These are phyloP conservation scores for Papilio helenus DNA, from an alignment of 1,140 invertebrate species.

Conservation along the genomic window DNA sequence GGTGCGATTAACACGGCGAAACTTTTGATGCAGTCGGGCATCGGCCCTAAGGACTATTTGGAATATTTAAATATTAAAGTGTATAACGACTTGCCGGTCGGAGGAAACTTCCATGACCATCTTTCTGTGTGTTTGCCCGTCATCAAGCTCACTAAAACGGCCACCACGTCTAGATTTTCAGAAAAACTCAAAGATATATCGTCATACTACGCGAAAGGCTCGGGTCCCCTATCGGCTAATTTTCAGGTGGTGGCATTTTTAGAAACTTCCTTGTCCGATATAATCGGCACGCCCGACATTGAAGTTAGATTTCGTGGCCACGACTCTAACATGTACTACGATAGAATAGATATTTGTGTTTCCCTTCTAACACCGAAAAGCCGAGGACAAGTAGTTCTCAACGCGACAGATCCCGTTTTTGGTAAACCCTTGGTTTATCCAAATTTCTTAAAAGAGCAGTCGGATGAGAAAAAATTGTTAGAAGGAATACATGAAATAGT, in stretches of 20 bases:
- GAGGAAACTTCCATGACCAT: slow-evolving; percentile 89
- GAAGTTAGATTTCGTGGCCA: slow-evolving; percentile 84
- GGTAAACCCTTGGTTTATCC: slow-evolving; percentile 90
- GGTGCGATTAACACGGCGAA: slow-evolving; percentile 84
- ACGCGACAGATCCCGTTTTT: slow-evolving; percentile 87
- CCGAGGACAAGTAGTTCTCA: slow-evolving; percentile 86
- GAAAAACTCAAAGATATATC: slow-evolving; percentile 82
- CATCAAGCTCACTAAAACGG: slow-evolving; percentile 82
- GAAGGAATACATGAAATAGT: slow-evolving; percentile 85
- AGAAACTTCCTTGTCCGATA: slow-evolving; percentile 84
- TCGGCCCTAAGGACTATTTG: slow-evolving; percentile 78
- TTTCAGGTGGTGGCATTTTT: slow-evolving; percentile 86
- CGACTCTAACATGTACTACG: slow-evolving; percentile 84
- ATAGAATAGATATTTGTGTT: slow-evolving; percentile 85
- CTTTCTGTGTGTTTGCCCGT: slow-evolving; percentile 82
- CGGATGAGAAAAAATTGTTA: slow-evolving; percentile 88
- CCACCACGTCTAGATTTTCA: slow-evolving; percentile 79
- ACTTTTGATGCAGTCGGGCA: slow-evolving; percentile 80
- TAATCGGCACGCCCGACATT: slow-evolving; percentile 82
- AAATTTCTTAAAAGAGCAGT: slow-evolving; percentile 90
- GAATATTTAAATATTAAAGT: slow-evolving; percentile 82
- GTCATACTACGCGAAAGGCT: slow-evolving; percentile 80
- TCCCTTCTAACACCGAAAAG: slow-evolving; percentile 90
- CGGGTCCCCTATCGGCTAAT: slow-evolving; percentile 83
- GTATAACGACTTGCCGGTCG: slow-evolving; percentile 86